phyloP scores from a whole-genome alignment of 2,888 invertebrate genomes.

The Busseola fusca region DNA sequence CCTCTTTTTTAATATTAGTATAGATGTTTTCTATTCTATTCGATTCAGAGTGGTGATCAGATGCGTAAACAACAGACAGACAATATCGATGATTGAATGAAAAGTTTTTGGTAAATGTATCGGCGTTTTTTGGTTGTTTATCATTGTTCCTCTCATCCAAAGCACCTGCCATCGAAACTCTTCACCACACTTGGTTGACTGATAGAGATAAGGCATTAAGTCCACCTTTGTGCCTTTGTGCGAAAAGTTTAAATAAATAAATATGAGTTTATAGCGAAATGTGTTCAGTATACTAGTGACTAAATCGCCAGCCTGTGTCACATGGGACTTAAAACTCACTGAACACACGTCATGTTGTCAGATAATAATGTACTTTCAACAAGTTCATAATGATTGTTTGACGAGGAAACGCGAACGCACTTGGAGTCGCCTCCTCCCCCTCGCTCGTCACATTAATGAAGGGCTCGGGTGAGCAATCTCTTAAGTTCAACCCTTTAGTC shows the following conservation, averaged over 20 bases:
- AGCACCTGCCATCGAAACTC: too few relatives aligned
- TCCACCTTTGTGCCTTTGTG: too few relatives aligned
- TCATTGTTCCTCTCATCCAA: too few relatives aligned
- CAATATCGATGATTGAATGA: not conserved
- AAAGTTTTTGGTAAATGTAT: not conserved
- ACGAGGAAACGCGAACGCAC: slow-evolving; percentile 28
- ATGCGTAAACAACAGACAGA: not conserved
- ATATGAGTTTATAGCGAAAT: not conserved
- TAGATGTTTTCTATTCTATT: not conserved
- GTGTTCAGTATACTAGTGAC: not conserved
- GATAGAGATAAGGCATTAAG: too few relatives aligned
- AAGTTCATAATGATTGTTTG: slow-evolving; percentile 36
- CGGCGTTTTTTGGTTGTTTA: too few relatives aligned
- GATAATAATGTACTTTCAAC: slow-evolving; percentile 18
- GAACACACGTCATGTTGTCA: not conserved
- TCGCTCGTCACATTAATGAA: slow-evolving; percentile 32
- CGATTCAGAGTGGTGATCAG: not conserved
- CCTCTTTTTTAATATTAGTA: not conserved
- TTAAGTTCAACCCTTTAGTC: slow-evolving; percentile 46
- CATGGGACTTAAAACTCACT: not conserved
- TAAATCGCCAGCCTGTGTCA: not conserved
- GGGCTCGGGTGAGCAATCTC: slow-evolving; percentile 41
- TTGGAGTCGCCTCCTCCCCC: slow-evolving; percentile 11
- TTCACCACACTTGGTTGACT: too few relatives aligned
- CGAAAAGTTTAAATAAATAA: too few relatives aligned